phyloP scores from a whole-genome alignment of 2,113 vertebrate genomes.

The Mohoua ochrocephala region DNA sequence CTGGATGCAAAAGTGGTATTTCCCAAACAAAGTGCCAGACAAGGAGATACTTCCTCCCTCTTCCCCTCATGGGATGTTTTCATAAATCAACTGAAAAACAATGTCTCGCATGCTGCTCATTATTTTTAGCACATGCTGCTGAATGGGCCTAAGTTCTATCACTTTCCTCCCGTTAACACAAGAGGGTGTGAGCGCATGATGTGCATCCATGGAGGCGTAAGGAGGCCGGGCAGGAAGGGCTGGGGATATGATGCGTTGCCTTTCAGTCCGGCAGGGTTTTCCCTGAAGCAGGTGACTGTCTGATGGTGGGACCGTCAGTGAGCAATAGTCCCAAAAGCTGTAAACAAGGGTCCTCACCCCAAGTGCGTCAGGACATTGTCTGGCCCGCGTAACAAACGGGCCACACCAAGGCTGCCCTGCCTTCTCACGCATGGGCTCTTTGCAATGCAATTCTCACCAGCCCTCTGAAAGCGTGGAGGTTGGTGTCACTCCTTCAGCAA shows the following conservation, averaged over 20 bases:
- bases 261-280: not conserved
- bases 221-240: not conserved
- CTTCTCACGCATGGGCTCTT: not conserved
- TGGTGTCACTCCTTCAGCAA: not conserved
- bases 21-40: not conserved
- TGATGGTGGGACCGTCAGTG: not conserved
- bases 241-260: not conserved
- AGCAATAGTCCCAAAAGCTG: not conserved
- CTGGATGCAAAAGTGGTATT: not conserved
- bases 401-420: not conserved
- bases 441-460: not conserved
- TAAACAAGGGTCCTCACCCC: not conserved
- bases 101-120: not conserved
- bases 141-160: not conserved
- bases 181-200: not conserved
- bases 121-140: not conserved
- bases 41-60: not conserved
- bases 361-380: not conserved
- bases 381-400: fast-evolving
- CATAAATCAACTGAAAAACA: not conserved
- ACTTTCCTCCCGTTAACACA: fast-evolving
- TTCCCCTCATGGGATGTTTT: not conserved
- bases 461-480: fast-evolving
- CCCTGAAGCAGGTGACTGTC: not conserved
- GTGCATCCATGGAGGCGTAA: not conserved